A percentile compares a stretch with the other conserved stretches of the same genome.
phyloP scores from a whole-genome alignment of 2,888 invertebrate genomes.

The Phortica magna region DNA sequence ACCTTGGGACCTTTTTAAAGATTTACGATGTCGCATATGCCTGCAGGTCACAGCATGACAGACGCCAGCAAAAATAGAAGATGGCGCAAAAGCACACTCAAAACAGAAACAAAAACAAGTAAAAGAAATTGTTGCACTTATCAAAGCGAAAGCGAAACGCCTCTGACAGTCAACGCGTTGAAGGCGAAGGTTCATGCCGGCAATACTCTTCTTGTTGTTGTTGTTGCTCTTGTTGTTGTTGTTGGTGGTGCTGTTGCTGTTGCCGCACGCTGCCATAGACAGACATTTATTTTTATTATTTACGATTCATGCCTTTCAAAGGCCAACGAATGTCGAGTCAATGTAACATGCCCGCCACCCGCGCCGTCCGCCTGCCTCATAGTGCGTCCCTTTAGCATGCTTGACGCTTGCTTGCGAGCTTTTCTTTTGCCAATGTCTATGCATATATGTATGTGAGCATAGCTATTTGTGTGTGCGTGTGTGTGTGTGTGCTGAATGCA shows the following conservation, averaged over 20 bases:
- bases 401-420: neutral
- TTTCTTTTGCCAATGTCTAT: too few relatives aligned
- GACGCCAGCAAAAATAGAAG: neutral
- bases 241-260: conserved; percentile 30
- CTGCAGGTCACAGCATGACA: conserved; percentile 70
- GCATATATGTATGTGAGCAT: too few relatives aligned
- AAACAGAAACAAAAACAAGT: conserved; percentile 14
- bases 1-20: conserved; percentile 74
- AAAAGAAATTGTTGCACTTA: conserved; percentile 68
- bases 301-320: conserved; percentile 63
- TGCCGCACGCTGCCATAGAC: conserved; percentile 41
- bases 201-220: neutral
- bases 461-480: neutral
- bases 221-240: neutral
- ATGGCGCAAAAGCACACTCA: neutral
- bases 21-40: conserved; percentile 76
- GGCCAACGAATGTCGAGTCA: neutral
- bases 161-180: conserved; percentile 56
- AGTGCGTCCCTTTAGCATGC: neutral
- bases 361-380: neutral
- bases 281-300: conserved; percentile 72
- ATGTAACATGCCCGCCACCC: neutral
- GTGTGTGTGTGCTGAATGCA: neutral
- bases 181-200: too few relatives aligned
- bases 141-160: conserved; percentile 68